Base-by-base conservation (phyloP, 2,797 vertebrate genomes). In the Enteromius trimaculatus region DNA sequence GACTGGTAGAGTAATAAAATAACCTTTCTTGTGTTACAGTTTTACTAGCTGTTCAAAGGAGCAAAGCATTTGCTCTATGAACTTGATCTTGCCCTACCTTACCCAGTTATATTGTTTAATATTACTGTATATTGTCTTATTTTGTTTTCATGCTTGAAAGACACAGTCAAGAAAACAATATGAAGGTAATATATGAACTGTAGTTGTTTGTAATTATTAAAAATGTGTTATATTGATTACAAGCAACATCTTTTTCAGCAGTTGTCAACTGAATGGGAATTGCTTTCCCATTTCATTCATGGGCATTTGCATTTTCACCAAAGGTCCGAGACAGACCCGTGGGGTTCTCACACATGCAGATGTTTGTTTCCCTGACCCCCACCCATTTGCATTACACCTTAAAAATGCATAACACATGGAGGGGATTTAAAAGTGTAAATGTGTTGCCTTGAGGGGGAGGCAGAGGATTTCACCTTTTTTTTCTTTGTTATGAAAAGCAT, bases 341-440 rank as follows among this genome's bases (percentile, higher is more conserved):
- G 26, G 17, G 34, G 70, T 79, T 72, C 60, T 84, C 58, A 60
- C 55, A 84, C 84, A 82, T 86, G 75, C 69, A 70, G 49, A 60
- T 58, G 66, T 58, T n/a, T 79, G 53, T 64, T 47, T 14, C 39
- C 16, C 23, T 80, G 49, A 66, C 53, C 29, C 21, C 70, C 17
- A 62, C 26, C 26, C 11, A 34, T 78, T 78, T 65, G 66, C 44
- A 75, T 83, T 47, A 23, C 80, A 86, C 75, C 34, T 79, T 66
- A 69, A 62, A 62, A 65, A 21, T 65, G 49, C 51, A 77, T 53
- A 39, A 6, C 10, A 37, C 39, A 60, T 58, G 68, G 37, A 58
- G 68, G 26, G 42, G 83, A 66, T 85, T 85, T 74, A 68, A 81
- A 85, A 79, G 83, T 81, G 81, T 81, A 49, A 83, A 49, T 68